phyloP scores from a whole-genome alignment of 2,888 invertebrate species.

The Sarcophaga caerulescens region DNA sequence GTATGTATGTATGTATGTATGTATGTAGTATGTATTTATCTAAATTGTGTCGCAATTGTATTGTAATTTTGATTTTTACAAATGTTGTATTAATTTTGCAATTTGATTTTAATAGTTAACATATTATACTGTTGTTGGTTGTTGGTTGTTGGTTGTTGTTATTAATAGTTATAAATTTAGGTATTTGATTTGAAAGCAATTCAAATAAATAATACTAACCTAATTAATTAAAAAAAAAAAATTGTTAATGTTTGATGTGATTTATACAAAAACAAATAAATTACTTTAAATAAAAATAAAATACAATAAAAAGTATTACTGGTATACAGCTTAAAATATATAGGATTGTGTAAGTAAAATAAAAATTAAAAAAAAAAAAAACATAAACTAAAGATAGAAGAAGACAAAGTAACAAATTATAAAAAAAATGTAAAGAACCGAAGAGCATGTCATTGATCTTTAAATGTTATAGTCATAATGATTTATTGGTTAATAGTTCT shows the following conservation, averaged over 20 bases:
- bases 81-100: neutral
- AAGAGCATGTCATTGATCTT: slow-evolving; percentile 37
- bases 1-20: neutral
- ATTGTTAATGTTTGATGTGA: slow-evolving; percentile 18
- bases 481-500: slow-evolving; percentile 24
- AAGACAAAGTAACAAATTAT: neutral
- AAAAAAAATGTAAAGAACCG: neutral
- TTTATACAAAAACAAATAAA: slow-evolving; percentile 40
- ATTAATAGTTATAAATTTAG: neutral
- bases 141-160: neutral
- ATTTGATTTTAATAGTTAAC: neutral
- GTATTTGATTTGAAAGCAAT: slow-evolving; percentile 33
- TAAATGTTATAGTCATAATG: slow-evolving; percentile 12
- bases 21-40: too few species aligned
- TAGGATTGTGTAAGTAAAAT: slow-evolving; percentile 10
- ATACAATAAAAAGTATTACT: slow-evolving; percentile 22
- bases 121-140: slow-evolving; percentile 7
- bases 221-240: slow-evolving; percentile 22
- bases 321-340: slow-evolving; percentile 19
- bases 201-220: slow-evolving; percentile 40
- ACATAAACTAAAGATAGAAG: neutral
- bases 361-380: neutral
- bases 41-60: neutral
- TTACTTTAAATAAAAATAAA: slow-evolving; percentile 44
- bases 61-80: neutral